Conservation (phyloP, 2,797 vertebrate species). For the Holocentrus rufus region DNA sequence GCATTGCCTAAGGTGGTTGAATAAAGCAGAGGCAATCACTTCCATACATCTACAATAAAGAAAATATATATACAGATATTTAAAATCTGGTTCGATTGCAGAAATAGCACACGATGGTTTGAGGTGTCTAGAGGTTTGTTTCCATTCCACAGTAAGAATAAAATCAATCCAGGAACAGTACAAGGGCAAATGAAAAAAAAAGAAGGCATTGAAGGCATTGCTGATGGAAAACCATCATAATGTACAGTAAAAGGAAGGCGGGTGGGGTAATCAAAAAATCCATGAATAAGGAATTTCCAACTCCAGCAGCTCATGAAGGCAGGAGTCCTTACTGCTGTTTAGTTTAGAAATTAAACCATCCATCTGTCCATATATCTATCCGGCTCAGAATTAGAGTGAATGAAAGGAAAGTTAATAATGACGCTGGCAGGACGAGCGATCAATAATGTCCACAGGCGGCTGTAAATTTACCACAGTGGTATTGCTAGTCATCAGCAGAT, state of each 20-base stretch:
- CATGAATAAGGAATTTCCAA: constrained; percentile 47
- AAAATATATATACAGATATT: neutral
- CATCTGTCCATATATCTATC: constrained; percentile 49
- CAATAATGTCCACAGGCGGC: constrained; percentile 54
- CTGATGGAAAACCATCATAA: constrained; percentile 34
- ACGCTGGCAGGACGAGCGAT: constrained; percentile 50
- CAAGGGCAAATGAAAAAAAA: constrained; percentile 12
- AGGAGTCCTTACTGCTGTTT: constrained; percentile 28
- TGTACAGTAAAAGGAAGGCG: constrained; percentile 13
- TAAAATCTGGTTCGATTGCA: neutral
- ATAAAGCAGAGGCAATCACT: neutral
- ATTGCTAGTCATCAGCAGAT: constrained; percentile 27
- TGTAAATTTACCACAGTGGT: constrained; percentile 50
- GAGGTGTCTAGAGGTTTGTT: neutral
- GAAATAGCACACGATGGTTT: constrained; percentile 1
- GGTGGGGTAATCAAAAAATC: constrained; percentile 28
- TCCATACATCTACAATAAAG: neutral
- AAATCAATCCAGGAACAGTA: neutral
- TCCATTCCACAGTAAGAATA: neutral
- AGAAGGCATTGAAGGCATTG: constrained; percentile 15
- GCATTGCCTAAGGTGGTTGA: neutral
- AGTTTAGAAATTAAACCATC: constrained; percentile 60
- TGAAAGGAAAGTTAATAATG: constrained; percentile 50
- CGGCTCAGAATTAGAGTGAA: constrained; percentile 45
- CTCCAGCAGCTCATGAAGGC: neutral